Base-by-base conservation (phyloP, 2,888 invertebrate species). In the Drosophila colorata region DNA sequence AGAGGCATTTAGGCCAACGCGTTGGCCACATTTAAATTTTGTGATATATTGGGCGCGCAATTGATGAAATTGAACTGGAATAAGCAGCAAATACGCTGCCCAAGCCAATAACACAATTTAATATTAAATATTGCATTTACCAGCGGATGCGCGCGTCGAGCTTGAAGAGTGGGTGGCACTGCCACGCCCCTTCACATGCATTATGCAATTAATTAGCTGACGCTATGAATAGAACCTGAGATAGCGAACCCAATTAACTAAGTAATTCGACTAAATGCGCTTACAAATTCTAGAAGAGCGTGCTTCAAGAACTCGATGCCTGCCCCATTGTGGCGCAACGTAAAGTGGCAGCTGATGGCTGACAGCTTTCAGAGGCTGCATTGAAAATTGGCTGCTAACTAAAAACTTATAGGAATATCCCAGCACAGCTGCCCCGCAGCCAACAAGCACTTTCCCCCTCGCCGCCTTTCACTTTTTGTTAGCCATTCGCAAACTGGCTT, bases 221-320 rank as follows among this genome's bases (percentile, higher is more conserved):
- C 6, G 1, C 13, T 5, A 14, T n/a, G n/a, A 7, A 63, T 47
- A 44, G 14, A 56, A 55, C 40, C 33, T 37, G 43, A 67, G 57
- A 51, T 44, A 28, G 41, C 33, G 4, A n/a, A 14, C 47, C 28
- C 16, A 48, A 63, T 63, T 35, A 43, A 16, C 47, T 68, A 76
- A 83, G 68, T 76, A 80, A 69, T 64, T 68, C 70, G 66, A 80
- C 80, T 74, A 80, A 78, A 69, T 46, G 56, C 41, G 87, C 69
- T 76, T 66, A 67, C 48, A 44, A 69, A 52, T 20, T 41, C 13
- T 14, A 31, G 41, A 49, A 40, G 60, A 72, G 28, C 9, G 64
- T 46, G 14, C 9, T 16, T 48, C 33, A 20, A 23, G 49, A 9
- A 44, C 9, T 25, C 23, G 20, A 37, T 37, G 23, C 35, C 38